These are phyloP conservation scores for Euura lappo DNA, from an alignment of 1,140 invertebrate genomes.

Conservation along the genomic window DNA sequence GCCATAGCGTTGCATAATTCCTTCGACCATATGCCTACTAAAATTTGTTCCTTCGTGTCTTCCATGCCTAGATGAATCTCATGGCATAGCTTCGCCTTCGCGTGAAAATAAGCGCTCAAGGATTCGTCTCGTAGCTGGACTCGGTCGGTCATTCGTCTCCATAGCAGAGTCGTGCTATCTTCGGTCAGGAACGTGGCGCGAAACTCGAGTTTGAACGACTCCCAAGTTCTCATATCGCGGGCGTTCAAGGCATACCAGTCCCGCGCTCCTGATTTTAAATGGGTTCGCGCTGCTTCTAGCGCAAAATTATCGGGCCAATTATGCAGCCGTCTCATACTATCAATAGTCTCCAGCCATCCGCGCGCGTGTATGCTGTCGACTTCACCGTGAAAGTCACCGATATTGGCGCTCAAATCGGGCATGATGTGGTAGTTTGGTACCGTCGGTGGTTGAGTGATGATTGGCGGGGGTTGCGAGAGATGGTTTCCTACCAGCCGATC, in stretches of 20 bases:
- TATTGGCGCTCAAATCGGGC: constrained; percentile 15
- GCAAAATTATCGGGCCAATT: too few species aligned
- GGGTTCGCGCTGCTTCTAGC: too few species aligned
- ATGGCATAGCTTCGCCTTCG: too few species aligned
- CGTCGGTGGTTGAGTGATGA: background rate
- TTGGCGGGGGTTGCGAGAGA: too few species aligned
- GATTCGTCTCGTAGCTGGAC: too few species aligned
- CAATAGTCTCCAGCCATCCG: constrained; percentile 16
- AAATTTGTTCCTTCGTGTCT: background rate
- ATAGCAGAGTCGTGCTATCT: too few species aligned
- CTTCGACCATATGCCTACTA: constrained; percentile 9
- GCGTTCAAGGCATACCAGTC: constrained; percentile 11
- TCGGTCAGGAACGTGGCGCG: too few species aligned
- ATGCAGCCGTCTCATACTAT: constrained; percentile 11
- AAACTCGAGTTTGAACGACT: background rate
- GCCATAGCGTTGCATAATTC: constrained; percentile 22
- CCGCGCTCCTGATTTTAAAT: background rate
- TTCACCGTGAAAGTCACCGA: constrained; percentile 13
- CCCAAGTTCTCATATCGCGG: background rate
- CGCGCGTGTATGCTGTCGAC: background rate
- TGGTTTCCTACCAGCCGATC: background rate
- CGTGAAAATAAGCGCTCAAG: too few species aligned
- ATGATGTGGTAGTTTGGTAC: constrained; percentile 20
- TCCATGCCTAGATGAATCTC: background rate
- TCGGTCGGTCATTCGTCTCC: too few species aligned